Evolutionary conservation across 2,797 vertebrate genomes (phyloP), one percentile per base, ranked within the genome.

Genomic region (Syndactyla subalaris): DNA sequence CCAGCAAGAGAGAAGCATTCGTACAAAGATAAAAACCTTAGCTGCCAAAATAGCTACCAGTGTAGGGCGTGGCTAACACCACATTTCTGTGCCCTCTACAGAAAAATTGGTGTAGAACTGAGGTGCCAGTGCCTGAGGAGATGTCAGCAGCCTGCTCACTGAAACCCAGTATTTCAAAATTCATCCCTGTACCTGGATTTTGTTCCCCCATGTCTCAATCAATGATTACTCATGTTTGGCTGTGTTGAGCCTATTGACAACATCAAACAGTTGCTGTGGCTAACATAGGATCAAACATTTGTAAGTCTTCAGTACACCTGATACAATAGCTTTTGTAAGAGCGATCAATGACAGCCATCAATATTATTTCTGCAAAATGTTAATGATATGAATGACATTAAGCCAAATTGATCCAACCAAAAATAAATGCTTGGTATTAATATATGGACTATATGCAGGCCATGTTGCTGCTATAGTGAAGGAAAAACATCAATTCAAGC

Each of bases 331-430:
- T 88, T 95, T 92, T 95, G 34, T 89, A 73, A 91, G 85, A 85
- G 18, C 65, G 45, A 97, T 98, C 98, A 98, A 98, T 99, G 97
- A 39, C 66, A 95, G 98, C 83, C 94, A 98, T 99, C 98, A 97
- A 98, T 99, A 98, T 94, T 98, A 98, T 98, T 97, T 75, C 55
- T 97, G 95, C 95, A 97, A 98, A 98, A 98, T 97, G 97, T 97
- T 98, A 98, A 98, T 98, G 97, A 97, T 98, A 98, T 97, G 95
- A 97, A 98, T 98, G 97, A 97, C 98, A 98, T 98, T 98, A 98
- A 97, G 70, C 91, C 97, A 97, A 98, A 99, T 97, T 98, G 96
- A 97, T 95, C 94, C 43, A 93, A 91, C 92, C 38, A 84, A 87
- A 95, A 87, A 95, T 84, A 92, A 97, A 86, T 14, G 63, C 68